Conservation (phyloP, 2,888 invertebrate genomes). For the Agrenia bidenticulata region DNA sequence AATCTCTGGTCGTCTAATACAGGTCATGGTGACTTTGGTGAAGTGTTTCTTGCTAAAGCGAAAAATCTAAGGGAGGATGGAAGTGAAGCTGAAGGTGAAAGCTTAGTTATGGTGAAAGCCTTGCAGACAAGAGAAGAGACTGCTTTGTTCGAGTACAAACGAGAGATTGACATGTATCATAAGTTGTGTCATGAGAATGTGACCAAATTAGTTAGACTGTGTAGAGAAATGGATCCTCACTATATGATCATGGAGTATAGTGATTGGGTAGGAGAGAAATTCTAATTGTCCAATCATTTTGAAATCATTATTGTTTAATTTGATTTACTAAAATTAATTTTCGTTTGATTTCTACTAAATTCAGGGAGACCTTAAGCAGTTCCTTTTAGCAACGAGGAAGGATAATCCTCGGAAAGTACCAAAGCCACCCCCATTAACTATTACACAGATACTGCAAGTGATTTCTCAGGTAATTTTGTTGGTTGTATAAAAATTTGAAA, state of each 20-base stretch:
- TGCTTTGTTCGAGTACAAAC: constrained; percentile 58
- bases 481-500: too few species aligned
- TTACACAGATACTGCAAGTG: constrained; percentile 68
- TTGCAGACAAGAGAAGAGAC: constrained; percentile 71
- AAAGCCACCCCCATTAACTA: constrained; percentile 66
- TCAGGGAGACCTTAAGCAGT: constrained; percentile 89
- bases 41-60: constrained; percentile 77
- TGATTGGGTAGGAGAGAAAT: constrained; percentile 74
- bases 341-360: constrained; percentile 23
- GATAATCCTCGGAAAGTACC: constrained; percentile 54
- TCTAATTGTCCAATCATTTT: constrained; percentile 3
- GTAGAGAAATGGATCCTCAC: constrained; percentile 76
- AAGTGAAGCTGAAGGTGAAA: constrained; percentile 52
- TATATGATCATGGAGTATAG: constrained; percentile 87
- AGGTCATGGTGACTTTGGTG: constrained; percentile 91
- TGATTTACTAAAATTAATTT: neutral
- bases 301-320: constrained; percentile 4
- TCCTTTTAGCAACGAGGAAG: constrained; percentile 69
- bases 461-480: constrained; percentile 56
- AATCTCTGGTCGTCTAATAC: too few species aligned
- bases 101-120: constrained; percentile 71
- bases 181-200: constrained; percentile 81
- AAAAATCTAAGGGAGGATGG: constrained; percentile 50
- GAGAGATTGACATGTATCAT: constrained; percentile 82
- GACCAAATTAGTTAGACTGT: constrained; percentile 60